Conservation (phyloP, 2,888 invertebrate species). For the Pterostichus niger region DNA sequence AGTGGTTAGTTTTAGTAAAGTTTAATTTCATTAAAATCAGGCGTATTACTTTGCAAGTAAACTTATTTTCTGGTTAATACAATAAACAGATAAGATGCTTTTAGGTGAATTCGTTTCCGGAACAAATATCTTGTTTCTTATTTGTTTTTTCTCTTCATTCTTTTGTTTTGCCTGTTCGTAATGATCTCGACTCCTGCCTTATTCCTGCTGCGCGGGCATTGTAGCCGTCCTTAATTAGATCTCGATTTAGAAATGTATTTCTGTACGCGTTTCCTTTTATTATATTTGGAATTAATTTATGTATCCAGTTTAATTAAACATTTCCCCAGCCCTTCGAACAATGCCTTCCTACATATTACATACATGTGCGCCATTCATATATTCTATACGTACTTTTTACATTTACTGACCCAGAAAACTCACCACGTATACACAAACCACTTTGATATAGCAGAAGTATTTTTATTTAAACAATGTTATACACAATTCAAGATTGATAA, state of each 20-base stretch:
- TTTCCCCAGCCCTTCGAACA: too few species aligned
- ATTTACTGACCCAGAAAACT: too few species aligned
- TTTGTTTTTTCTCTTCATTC: conserved; percentile 49
- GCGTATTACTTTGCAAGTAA: conserved; percentile 60
- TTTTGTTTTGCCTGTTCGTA: conserved; percentile 39
- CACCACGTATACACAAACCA: too few species aligned
- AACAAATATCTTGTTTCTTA: conserved; percentile 57
- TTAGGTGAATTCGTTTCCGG: conserved; percentile 52
- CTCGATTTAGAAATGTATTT: conserved; percentile 31
- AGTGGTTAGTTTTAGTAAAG: conserved; percentile 59
- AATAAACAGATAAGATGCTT: conserved; percentile 62
- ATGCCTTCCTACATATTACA: too few species aligned
- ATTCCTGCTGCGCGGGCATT: not conserved
- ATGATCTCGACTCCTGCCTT: conserved; percentile 31
- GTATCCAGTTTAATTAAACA: too few species aligned
- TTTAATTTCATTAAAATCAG: conserved; percentile 65
- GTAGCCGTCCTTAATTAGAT: conserved; percentile 32
- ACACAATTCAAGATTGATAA: too few species aligned
- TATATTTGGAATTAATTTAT: conserved; percentile 33
- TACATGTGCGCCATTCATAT: too few species aligned
- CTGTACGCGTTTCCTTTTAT: conserved; percentile 20
- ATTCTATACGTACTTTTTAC: too few species aligned
- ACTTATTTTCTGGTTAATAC: conserved; percentile 61
- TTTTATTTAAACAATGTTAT: too few species aligned
- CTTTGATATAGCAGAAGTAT: too few species aligned